phyloP scores from a whole-genome alignment of 1,140 invertebrate genomes.

The Pseudomyrmex flavicornis region DNA sequence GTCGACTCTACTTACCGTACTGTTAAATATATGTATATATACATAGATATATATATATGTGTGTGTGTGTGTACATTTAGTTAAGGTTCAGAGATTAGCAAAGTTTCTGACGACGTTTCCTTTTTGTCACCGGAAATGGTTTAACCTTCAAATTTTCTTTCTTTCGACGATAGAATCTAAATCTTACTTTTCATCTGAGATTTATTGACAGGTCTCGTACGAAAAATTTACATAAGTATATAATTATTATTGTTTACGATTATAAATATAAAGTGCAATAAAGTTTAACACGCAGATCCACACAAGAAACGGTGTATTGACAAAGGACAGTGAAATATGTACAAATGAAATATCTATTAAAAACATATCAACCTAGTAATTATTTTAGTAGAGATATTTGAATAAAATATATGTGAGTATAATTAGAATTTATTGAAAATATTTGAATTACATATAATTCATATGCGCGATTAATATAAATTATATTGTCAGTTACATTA shows the following conservation, averaged over 20 bases:
- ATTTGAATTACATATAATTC: too few species aligned
- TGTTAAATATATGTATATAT: constrained; percentile 9
- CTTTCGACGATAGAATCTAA: neutral
- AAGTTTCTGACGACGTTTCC: neutral
- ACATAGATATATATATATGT: neutral
- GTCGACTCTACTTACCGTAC: constrained; percentile 5
- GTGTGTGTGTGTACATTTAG: constrained; percentile 2
- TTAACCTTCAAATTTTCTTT: constrained; percentile 6
- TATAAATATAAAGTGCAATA: neutral
- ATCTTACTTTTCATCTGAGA: neutral
- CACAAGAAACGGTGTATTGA: too few species aligned
- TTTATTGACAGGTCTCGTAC: neutral
- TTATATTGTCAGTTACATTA: neutral
- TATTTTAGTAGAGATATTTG: neutral
- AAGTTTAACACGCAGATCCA: too few species aligned
- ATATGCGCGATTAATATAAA: neutral
- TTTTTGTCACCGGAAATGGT: constrained; percentile 25
- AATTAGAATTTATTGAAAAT: too few species aligned
- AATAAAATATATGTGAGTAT: constrained; percentile 6
- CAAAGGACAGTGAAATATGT: neutral
- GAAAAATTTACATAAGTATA: neutral
- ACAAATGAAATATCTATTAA: neutral
- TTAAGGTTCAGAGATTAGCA: constrained; percentile 20
- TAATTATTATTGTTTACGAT: neutral
- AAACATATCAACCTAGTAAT: neutral